Evolutionary conservation across 2,797 vertebrate species (phyloP).

Genomic region (Poecilia gillii): DNA sequence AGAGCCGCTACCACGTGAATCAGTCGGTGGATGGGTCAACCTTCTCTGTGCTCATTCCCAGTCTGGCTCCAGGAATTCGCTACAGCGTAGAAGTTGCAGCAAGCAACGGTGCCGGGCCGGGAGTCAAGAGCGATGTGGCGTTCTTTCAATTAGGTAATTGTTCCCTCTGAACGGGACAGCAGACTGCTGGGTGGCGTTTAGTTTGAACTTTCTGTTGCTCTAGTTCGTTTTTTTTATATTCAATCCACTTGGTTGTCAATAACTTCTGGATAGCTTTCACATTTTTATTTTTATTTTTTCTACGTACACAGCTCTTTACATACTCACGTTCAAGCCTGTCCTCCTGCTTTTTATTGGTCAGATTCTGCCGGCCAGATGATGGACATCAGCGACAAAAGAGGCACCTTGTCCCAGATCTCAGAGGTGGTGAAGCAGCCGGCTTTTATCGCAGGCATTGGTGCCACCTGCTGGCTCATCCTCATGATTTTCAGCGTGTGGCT

Average conservation of each 20-base stretch:
- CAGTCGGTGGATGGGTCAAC: constrained; percentile 93
- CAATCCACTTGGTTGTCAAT: background rate
- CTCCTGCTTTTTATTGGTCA: constrained; percentile 31
- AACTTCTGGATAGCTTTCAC: background rate
- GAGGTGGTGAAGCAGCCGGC: constrained; percentile 95
- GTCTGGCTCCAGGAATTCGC: constrained; percentile 89
- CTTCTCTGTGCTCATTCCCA: constrained; percentile 89
- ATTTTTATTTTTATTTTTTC: background rate
- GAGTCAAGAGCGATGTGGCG: constrained; percentile 91
- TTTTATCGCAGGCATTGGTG: constrained; percentile 96
- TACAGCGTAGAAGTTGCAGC: constrained; percentile 95
- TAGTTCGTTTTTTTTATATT: background rate
- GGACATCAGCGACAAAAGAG: constrained; percentile 67
- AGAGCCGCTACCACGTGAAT: constrained; percentile 95
- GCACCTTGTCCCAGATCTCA: constrained; percentile 93
- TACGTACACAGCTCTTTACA: background rate
- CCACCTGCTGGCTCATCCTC: constrained; percentile 96
- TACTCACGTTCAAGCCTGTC: background rate
- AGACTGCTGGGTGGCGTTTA: background rate
- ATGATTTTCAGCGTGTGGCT: constrained; percentile 99
- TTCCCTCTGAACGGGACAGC: background rate
- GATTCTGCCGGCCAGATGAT: constrained; percentile 80
- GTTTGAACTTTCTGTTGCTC: background rate
- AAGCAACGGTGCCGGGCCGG: constrained; percentile 90
- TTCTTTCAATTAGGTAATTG: constrained; percentile 94